Evolutionary conservation across 2,113 vertebrate species (phyloP).

Genomic region (Benitochromis conjunctus): DNA sequence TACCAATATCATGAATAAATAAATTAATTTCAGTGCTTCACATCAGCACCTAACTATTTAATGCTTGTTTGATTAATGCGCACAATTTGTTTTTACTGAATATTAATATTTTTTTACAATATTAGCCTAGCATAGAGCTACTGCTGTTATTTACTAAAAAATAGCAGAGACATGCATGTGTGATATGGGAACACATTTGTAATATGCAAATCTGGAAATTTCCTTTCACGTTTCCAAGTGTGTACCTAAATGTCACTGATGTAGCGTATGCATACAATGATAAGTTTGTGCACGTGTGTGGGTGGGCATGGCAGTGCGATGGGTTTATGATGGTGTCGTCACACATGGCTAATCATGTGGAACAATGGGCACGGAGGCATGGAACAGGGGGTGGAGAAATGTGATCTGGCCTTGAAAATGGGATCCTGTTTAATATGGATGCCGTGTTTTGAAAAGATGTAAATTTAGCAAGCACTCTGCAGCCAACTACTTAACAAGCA

Average conservation of each 20-base stretch:
- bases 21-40: not conserved
- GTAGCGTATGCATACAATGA: not conserved
- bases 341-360: slow-evolving; percentile 54
- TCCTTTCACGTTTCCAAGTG: not conserved
- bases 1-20: not conserved
- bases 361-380: slow-evolving; percentile 43
- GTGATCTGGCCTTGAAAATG: slow-evolving; percentile 35
- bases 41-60: not conserved
- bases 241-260: not conserved
- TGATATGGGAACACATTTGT: not conserved
- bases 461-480: slow-evolving; percentile 12
- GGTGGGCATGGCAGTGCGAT: not conserved
- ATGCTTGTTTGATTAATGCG: not conserved
- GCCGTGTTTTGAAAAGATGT: slow-evolving; percentile 20
- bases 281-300: not conserved
- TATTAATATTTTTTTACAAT: not conserved
- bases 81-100: not conserved
- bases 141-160: not conserved
- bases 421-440: slow-evolving; percentile 29
- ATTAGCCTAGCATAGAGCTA: not conserved
- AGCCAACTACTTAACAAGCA: slow-evolving; percentile 31
- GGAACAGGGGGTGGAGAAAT: slow-evolving; percentile 12
- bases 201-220: not conserved
- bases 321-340: slow-evolving; percentile 29
- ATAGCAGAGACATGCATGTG: not conserved